phyloP scores from a whole-genome alignment of 2,113 vertebrate genomes.

The Anolis carolinensis region DNA sequence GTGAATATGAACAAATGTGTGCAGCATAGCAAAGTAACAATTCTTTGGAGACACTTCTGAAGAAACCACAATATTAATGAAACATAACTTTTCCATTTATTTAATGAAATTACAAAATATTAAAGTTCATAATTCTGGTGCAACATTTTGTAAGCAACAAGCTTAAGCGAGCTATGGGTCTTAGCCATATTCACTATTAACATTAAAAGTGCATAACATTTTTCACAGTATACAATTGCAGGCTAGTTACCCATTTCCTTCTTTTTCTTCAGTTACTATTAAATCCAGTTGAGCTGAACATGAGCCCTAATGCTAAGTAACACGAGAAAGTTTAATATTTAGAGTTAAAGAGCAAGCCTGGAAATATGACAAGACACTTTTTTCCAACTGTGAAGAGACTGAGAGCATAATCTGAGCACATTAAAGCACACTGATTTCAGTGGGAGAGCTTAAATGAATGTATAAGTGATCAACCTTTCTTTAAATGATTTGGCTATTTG shows the following conservation, averaged over 20 bases:
- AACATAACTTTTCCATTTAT: slow-evolving; percentile 69
- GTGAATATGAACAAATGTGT: not conserved
- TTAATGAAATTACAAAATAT: slow-evolving; percentile 77
- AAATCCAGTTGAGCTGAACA: slow-evolving; percentile 52
- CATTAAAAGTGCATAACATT: slow-evolving; percentile 68
- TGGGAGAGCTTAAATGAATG: not conserved
- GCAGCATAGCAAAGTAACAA: not conserved
- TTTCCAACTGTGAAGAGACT: slow-evolving; percentile 34
- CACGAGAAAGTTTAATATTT: slow-evolving; percentile 23
- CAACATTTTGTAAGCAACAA: slow-evolving; percentile 71
- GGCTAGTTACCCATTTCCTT: slow-evolving; percentile 53
- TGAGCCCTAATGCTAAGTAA: slow-evolving; percentile 50
- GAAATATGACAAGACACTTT: slow-evolving; percentile 34
- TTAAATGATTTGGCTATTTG: not conserved
- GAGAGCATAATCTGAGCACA: slow-evolving; percentile 25
- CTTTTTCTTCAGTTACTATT: slow-evolving; percentile 67
- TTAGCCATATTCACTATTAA: slow-evolving; percentile 56
- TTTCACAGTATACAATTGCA: slow-evolving; percentile 68
- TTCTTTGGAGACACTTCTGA: not conserved
- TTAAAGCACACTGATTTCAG: not conserved
- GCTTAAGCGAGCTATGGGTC: slow-evolving; percentile 68
- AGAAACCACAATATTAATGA: not conserved
- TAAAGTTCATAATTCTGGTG: slow-evolving; percentile 74
- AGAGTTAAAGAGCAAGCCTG: not conserved
- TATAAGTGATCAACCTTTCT: not conserved